Conservation (phyloP, 1,140 invertebrate species). For the Phortica variegata region DNA sequence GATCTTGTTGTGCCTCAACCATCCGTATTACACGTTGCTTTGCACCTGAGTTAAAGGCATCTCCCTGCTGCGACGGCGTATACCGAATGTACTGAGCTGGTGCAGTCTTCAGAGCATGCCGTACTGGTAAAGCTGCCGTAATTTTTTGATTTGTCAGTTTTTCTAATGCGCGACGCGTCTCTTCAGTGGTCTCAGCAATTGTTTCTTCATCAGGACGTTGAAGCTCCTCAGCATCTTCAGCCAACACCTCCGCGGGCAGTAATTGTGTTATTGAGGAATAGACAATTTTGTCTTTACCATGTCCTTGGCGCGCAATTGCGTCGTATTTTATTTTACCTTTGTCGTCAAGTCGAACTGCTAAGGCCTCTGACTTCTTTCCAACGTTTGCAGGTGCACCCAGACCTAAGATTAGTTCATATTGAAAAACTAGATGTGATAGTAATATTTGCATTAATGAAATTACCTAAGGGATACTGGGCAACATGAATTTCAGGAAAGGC, state of each 20-base stretch:
- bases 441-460: neutral
- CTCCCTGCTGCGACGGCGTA: constrained; percentile 95
- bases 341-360: constrained; percentile 92
- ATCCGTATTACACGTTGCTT: constrained; percentile 97
- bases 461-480: constrained; percentile 92
- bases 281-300: constrained; percentile 95
- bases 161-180: constrained; percentile 79
- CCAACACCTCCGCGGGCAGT: constrained; percentile 87
- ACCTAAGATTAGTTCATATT: too few relatives aligned
- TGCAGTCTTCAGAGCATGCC: constrained; percentile 84
- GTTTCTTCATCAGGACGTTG: constrained; percentile 85
- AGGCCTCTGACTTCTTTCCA: constrained; percentile 72
- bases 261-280: constrained; percentile 95
- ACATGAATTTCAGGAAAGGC: constrained; percentile 98
- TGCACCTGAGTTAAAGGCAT: constrained; percentile 93
- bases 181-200: constrained; percentile 83
- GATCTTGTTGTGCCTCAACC: constrained; percentile 95
- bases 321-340: constrained; percentile 97
- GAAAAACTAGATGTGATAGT: neutral
- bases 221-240: constrained; percentile 86
- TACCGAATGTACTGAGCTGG: constrained; percentile 97
- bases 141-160: constrained; percentile 88
- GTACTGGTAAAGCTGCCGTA: constrained; percentile 89
- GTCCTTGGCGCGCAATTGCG: constrained; percentile 90
- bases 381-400: constrained; percentile 78